Conservation (phyloP, 2,797 vertebrate species). For the Bradypodion pumilum region DNA sequence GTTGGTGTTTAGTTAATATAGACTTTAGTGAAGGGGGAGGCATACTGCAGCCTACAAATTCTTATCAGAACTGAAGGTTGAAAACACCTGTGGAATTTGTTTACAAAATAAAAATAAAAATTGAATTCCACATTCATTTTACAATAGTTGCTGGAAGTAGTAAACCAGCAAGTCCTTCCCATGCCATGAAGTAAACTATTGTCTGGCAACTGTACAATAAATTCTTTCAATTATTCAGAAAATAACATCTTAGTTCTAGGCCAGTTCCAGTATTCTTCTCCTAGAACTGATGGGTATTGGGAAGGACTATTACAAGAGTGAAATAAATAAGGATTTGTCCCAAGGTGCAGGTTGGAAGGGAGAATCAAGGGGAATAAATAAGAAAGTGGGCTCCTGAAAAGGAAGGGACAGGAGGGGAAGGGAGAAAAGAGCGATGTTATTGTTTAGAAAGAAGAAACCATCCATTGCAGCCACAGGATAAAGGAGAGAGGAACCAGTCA, state of each 20-base stretch:
- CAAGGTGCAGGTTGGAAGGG: neutral
- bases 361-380: no score
- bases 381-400: no score
- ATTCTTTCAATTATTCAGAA: neutral
- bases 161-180: neutral
- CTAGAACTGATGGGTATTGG: neutral
- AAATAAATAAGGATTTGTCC: no score
- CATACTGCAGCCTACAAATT: neutral
- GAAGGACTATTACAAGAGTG: no score
- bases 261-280: neutral
- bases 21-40: neutral
- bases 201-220: neutral
- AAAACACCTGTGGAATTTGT: conserved; percentile 5
- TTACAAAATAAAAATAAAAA: conserved; percentile 2
- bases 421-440: no score
- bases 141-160: neutral
- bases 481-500: no score
- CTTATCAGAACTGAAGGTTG: neutral
- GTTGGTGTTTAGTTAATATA: neutral
- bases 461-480: no score
- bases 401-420: no score
- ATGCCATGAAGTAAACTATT: neutral
- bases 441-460: no score
- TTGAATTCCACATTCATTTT: neutral
- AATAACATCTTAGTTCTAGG: neutral